These are phyloP conservation scores for Monopterus albus DNA, from an alignment of 2,113 vertebrate species.

Conservation along the genomic window DNA sequence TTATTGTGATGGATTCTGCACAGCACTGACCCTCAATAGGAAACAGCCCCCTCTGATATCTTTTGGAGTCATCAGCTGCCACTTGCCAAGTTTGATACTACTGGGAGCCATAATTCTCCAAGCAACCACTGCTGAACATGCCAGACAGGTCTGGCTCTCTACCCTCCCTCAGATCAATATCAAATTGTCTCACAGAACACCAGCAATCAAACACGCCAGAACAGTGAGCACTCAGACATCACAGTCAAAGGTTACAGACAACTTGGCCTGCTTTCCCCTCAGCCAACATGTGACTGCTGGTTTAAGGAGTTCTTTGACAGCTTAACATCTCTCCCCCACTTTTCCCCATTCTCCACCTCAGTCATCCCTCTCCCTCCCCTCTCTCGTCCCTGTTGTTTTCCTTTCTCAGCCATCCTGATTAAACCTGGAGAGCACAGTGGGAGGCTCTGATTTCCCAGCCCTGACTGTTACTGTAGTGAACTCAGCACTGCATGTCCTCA, in stretches of 20 bases:
- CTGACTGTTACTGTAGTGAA: conserved; percentile 70
- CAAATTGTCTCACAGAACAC: conserved; percentile 63
- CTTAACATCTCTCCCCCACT: conserved; percentile 65
- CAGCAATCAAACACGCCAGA: conserved; percentile 52
- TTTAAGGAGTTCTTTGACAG: conserved; percentile 86
- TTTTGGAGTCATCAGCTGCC: conserved; percentile 61
- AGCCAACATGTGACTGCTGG: conserved; percentile 54
- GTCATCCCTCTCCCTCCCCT: conserved; percentile 6
- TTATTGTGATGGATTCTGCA: conserved; percentile 41
- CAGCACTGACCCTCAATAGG: conserved; percentile 22
- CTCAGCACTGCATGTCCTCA: conserved; percentile 60
- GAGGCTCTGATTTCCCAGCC: conserved; percentile 67
- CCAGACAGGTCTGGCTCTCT: conserved; percentile 56
- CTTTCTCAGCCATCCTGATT: conserved; percentile 69
- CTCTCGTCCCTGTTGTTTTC: conserved; percentile 54
- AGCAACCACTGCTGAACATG: conserved; percentile 66
- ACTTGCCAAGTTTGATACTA: conserved; percentile 55
- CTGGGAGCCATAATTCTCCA: conserved; percentile 56
- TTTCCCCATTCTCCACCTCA: conserved; percentile 6
- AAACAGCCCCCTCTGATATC: conserved; percentile 48
- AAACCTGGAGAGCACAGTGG: conserved; percentile 59
- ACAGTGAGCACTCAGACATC: conserved; percentile 50
- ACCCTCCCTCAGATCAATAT: conserved; percentile 60
- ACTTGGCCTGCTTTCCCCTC: conserved; percentile 43
- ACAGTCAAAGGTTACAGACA: conserved; percentile 79